Percentiles rank a stretch among this genome's conserved stretches.
Conservation (phyloP, 2,113 vertebrate genomes). For the Oriolus oriolus region DNA sequence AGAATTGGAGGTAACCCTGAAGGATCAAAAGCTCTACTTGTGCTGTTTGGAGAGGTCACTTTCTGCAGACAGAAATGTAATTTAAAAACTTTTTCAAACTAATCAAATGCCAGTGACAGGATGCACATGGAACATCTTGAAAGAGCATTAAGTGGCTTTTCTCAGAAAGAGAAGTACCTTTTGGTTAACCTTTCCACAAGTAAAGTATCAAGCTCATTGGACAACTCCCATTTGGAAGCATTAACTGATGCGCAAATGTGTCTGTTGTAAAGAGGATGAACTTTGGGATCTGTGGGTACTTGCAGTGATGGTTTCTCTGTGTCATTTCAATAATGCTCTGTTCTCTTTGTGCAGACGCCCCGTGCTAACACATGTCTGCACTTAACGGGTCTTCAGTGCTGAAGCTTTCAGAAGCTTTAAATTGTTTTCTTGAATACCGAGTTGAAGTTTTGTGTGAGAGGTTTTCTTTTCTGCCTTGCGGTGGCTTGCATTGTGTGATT, state of each 20-base stretch:
- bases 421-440: not conserved
- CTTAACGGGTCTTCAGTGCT: not conserved
- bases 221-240: not conserved
- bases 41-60: slow-evolving; percentile 29
- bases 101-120: not conserved
- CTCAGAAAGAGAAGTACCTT: not conserved
- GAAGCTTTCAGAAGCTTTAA: not conserved
- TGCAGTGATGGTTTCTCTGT: not conserved
- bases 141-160: slow-evolving; percentile 25
- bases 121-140: not conserved
- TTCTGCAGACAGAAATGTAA: not conserved
- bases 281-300: not conserved
- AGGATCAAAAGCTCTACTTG: not conserved
- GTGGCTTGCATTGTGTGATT: not conserved
- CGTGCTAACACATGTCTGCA: not conserved
- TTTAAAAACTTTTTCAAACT: not conserved
- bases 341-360: not conserved
- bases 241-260: not conserved
- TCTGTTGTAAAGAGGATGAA: not conserved
- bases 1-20: slow-evolving; percentile 19
- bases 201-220: not conserved
- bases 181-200: not conserved
- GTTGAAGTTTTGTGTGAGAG: not conserved
- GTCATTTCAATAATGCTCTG: not conserved
- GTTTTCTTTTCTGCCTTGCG: not conserved